Conservation (phyloP, 2,797 vertebrate species). For the Pseudotriccus pelzelni region DNA sequence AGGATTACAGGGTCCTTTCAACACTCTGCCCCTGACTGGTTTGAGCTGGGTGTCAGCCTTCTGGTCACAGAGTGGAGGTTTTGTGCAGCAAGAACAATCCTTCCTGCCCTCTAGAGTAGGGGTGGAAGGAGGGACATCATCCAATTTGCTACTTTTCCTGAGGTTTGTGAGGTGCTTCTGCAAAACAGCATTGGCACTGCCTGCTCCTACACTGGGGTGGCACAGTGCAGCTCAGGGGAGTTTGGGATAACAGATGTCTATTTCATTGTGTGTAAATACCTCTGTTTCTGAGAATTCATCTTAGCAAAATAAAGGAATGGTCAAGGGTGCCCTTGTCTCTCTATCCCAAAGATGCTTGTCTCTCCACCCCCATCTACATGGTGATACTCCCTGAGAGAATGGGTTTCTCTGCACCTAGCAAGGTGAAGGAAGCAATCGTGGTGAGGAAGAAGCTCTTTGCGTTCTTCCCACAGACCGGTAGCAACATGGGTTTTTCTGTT, state of each 20-base stretch:
- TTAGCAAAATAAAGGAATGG: not conserved
- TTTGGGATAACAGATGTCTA: not conserved
- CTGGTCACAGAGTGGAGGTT: not conserved
- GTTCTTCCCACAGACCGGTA: not conserved
- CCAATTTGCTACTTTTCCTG: not conserved
- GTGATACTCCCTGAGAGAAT: not conserved
- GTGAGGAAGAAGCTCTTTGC: not conserved
- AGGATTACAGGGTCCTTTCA: not conserved
- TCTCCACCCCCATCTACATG: accelerated
- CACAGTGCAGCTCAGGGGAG: not conserved
- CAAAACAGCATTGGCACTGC: not conserved
- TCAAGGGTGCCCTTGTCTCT: not conserved
- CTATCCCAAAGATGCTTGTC: not conserved
- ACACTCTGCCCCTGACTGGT: accelerated
- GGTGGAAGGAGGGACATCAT: not conserved
- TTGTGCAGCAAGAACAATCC: not conserved
- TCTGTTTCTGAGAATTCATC: not conserved
- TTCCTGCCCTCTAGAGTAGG: not conserved
- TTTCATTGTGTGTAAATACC: not conserved
- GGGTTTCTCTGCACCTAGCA: not conserved
- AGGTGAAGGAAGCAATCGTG: not conserved
- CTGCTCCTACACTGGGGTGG: accelerated
- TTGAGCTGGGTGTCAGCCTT: not conserved
- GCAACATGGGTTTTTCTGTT: not conserved
- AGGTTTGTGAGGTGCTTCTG: not conserved